Evolutionary conservation across 2,797 vertebrate species (phyloP).

Genomic region (Pangasius larnaudii): DNA sequence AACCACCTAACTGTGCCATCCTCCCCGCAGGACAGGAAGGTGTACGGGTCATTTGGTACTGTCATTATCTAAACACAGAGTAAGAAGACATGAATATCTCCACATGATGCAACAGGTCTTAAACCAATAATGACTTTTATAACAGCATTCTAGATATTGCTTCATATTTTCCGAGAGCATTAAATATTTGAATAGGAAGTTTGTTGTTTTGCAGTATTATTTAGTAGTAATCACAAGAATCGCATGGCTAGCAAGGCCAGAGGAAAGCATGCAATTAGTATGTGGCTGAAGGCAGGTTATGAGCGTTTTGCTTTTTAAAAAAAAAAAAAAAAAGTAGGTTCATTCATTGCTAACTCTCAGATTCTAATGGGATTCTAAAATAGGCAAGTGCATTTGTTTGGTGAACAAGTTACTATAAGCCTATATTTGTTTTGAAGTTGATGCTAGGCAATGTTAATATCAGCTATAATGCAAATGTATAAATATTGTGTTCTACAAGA

Average conservation of each 20-base stretch:
- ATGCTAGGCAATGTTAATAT: neutral
- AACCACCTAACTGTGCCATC: conserved; percentile 98
- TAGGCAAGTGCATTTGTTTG: neutral
- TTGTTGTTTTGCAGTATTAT: neutral
- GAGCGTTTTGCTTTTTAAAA: neutral
- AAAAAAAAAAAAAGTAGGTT: neutral
- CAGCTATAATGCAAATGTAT: neutral
- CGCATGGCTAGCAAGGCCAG: neutral
- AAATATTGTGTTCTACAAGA: neutral
- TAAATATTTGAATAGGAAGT: neutral
- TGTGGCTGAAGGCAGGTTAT: neutral
- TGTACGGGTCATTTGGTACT: conserved; percentile 96
- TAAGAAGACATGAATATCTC: conserved; percentile 6
- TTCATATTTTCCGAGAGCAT: neutral
- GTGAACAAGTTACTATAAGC: neutral
- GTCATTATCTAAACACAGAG: conserved; percentile 86
- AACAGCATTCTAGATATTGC: neutral
- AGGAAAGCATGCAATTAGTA: neutral
- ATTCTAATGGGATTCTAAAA: neutral
- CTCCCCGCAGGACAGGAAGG: conserved; percentile 96
- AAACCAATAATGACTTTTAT: neutral
- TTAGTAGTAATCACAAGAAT: neutral
- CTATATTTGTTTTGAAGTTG: neutral
- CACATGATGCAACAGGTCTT: neutral
- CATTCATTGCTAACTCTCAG: neutral